Evolutionary conservation across 1,140 invertebrate genomes (phyloP).

Genomic region (Rhynchophorus ferrugineus): DNA sequence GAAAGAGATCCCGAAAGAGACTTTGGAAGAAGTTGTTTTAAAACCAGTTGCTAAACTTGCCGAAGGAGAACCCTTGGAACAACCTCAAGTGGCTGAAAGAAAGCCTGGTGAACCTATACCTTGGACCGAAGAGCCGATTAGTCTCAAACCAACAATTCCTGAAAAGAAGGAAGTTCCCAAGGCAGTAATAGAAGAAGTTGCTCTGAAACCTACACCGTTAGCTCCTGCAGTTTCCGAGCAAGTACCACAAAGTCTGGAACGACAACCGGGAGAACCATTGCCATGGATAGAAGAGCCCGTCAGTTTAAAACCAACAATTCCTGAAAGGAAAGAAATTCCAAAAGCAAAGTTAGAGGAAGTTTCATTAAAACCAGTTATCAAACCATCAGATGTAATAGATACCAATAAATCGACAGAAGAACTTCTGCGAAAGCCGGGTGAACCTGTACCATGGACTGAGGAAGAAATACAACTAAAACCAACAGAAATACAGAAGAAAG

Average conservation of each 20-base stretch:
- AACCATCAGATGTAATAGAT: slow-evolving; percentile 5
- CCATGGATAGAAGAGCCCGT: slow-evolving; percentile 43
- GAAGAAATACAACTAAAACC: slow-evolving; percentile 41
- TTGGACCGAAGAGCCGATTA: slow-evolving; percentile 42
- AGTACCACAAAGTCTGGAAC: slow-evolving; percentile 2
- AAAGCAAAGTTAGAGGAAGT: slow-evolving; percentile 35
- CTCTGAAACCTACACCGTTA: slow-evolving; percentile 25
- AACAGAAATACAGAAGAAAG: slow-evolving; percentile 37
- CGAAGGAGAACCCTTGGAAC: slow-evolving; percentile 18
- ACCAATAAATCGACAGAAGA: not conserved
- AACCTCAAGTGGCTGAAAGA: slow-evolving; percentile 6
- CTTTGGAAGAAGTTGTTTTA: slow-evolving; percentile 28
- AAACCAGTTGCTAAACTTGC: slow-evolving; percentile 23
- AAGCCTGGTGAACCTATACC: slow-evolving; percentile 22
- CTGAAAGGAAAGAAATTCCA: slow-evolving; percentile 36
- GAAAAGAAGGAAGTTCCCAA: slow-evolving; percentile 36
- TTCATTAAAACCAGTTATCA: slow-evolving; percentile 24
- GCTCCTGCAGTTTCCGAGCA: not conserved
- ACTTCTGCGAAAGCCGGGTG: slow-evolving; percentile 5
- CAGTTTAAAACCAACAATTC: slow-evolving; percentile 38
- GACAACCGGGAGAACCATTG: slow-evolving; percentile 16
- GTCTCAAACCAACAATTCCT: slow-evolving; percentile 39
- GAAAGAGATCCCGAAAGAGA: slow-evolving; percentile 40
- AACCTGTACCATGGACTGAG: slow-evolving; percentile 40
- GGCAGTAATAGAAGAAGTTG: slow-evolving; percentile 27